Evolutionary conservation across 2,797 vertebrate genomes (phyloP), one percentile per base, ranked within the genome.

Genomic region (Luscinia luscinia): DNA sequence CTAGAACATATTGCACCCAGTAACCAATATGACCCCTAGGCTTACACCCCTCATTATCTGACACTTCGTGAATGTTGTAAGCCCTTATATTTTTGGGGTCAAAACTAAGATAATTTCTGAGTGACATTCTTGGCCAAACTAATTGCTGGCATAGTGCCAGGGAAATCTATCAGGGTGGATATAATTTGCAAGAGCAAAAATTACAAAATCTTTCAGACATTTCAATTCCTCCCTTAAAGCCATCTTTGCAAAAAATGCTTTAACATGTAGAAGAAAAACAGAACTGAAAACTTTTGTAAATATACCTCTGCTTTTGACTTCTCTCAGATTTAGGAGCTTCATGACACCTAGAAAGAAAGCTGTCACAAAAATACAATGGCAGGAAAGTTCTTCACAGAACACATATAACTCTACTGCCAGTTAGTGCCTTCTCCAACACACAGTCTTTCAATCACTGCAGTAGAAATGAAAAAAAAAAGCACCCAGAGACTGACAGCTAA

Each of bases 311-410:
- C 68, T 86, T 93, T 95, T 73, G 80, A 82, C 12, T 76, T 28
- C 48, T 82, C 55, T 85, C 61, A 94, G 40, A 57, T 38, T 78
- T 59, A 88, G 57, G n/a, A 92, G 58, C 62, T 77, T 84, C 73
- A 48, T 23, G 61, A 78, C 51, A 74, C 22, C 45, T 59, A 91
- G 63, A 74, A 93, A 90, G 70, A 90, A 48, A 91, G 52, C 83
- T 94, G 79, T 62, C 87, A 90, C 43, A 64, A 93, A 93, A 94
- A 84, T 63, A 94, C 78, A 91, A 28, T 22, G 26, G 48, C 57
- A 92, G 41, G 32, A 49, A 84, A 77, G 73, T 43, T 93, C 88
- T 87, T 70, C 52, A 46, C 49, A 62, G 72, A 81, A 59, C 48
- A 72, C 62, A 67, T 49, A 38, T 41, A 86, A 79, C 62, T 87